Base-by-base conservation (phyloP, 2,888 invertebrate species). In the Eremobia ochroleuca region DNA sequence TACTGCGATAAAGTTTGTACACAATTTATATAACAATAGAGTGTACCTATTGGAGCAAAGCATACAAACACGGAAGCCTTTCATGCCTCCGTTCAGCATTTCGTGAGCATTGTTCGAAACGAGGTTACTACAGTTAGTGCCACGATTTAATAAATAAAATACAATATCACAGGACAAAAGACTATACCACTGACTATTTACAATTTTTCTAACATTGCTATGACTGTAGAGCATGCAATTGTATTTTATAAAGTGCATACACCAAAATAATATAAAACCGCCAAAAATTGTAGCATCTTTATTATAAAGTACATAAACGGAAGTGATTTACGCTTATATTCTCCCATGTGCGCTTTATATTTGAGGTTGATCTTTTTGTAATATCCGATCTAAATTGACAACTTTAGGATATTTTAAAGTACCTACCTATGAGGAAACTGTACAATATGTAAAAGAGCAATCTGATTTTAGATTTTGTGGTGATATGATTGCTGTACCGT, bases 41-140 rank as follows among this genome's bases (percentile, higher is more conserved):
- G 9, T 67, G 65, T 78, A 79, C 18, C 28, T 78, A 79, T 79
- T 79, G 65, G 37, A 73, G 61, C 73, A 76, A 76, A 78, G 73
- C 69, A 68, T 37, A 73, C 46, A 76, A 82, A 84, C 70, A 73
- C 68, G 69, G 70, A 84, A 82, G 31, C 43, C 61, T 82, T 82
- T 84, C 73, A 76, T 82, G 85, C 66, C 46, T 64, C 59, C 13
- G 68, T 77, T 68, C 67, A 73, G 55, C 68, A 78, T 84, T 82
- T 76, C 82, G 75, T 79, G 82, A 82, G 73, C 73, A 85, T 84
- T 85, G 82, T 85, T 82, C 49, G 68, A 65, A 79, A 79, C 37
- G 71, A 71, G 79, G 85, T 85, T 85, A 73, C 72, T 73, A 71
- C 82, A 79, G 75, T 79, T 76, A 85, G 64, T 85, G 67, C 71